Conservation (phyloP, 92 coral and sea anemone genomes). For the Porites divaricata region DNA sequence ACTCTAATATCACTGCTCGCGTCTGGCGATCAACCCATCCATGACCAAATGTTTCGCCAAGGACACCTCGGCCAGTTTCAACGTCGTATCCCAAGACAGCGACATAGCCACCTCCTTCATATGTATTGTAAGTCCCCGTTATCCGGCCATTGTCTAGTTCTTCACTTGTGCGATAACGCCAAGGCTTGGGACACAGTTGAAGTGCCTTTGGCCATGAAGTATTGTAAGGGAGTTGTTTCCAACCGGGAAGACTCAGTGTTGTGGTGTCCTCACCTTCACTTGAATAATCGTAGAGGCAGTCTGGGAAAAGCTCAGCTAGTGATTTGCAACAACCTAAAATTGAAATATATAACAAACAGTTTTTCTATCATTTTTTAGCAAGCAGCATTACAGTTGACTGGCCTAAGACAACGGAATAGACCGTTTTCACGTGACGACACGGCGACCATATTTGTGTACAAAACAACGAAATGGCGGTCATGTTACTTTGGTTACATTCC, state of each 20-base stretch:
- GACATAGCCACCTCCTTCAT: conserved; percentile 52
- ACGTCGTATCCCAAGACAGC: conserved; percentile 51
- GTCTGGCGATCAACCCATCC: conserved; percentile 60
- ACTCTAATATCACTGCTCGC: conserved; percentile 52
- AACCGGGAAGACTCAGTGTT: conserved; percentile 40
- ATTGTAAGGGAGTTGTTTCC: conserved; percentile 29
- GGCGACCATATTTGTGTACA: too few species aligned
- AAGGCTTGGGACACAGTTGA: conserved; percentile 44
- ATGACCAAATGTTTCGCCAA: conserved; percentile 14
- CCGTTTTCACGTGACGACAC: too few species aligned
- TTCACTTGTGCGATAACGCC: conserved; percentile 44
- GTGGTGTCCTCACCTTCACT: conserved; percentile 16
- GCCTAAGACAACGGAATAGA: too few species aligned
- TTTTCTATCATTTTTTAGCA: too few species aligned
- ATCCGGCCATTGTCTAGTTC: conserved; percentile 1
- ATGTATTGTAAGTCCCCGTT: conserved; percentile 19
- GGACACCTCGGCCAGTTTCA: conserved; percentile 27
- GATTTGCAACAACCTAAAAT: conserved; percentile 58
- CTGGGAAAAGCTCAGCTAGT: conserved; percentile 18
- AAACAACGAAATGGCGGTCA: too few species aligned
- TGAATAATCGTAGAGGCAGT: conserved; percentile 30
- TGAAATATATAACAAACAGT: not conserved
- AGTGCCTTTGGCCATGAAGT: conserved; percentile 44
- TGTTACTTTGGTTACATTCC: too few species aligned
- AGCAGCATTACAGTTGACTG: too few species aligned